Conservation (phyloP, 1,140 invertebrate genomes). For the Magallana angulata region DNA sequence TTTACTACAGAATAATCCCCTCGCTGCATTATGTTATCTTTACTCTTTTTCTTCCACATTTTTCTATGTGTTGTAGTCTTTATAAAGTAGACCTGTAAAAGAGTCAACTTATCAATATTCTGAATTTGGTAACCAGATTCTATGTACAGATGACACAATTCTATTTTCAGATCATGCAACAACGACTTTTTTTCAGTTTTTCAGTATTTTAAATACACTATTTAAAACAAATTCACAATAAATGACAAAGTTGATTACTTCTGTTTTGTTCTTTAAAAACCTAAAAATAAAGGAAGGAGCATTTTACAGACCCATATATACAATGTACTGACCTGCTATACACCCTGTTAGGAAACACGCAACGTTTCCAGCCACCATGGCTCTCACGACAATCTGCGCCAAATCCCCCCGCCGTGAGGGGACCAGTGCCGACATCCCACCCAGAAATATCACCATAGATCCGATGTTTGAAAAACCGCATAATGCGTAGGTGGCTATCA, state of each 20-base stretch:
- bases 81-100: slow-evolving; percentile 26
- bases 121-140: too few species aligned
- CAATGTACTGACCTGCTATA: slow-evolving; percentile 64
- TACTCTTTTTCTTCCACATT: neutral
- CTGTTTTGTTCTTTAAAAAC: too few species aligned
- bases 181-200: too few species aligned
- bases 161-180: too few species aligned
- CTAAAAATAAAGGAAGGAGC: too few species aligned
- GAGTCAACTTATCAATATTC: neutral
- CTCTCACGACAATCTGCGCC: slow-evolving; percentile 85
- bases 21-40: too few species aligned
- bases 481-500: slow-evolving; percentile 95
- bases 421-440: slow-evolving; percentile 88
- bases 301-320: too few species aligned
- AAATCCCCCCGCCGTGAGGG: slow-evolving; percentile 85
- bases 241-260: too few species aligned
- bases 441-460: slow-evolving; percentile 93
- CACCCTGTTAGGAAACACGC: slow-evolving; percentile 86
- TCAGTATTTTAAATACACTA: too few species aligned
- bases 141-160: too few species aligned
- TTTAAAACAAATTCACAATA: too few species aligned
- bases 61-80: neutral
- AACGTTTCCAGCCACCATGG: slow-evolving; percentile 91
- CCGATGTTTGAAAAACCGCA: slow-evolving; percentile 97
- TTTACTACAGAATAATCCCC: too few species aligned